Base-by-base conservation (phyloP, 2,113 vertebrate genomes). In the Tor tambroides region DNA sequence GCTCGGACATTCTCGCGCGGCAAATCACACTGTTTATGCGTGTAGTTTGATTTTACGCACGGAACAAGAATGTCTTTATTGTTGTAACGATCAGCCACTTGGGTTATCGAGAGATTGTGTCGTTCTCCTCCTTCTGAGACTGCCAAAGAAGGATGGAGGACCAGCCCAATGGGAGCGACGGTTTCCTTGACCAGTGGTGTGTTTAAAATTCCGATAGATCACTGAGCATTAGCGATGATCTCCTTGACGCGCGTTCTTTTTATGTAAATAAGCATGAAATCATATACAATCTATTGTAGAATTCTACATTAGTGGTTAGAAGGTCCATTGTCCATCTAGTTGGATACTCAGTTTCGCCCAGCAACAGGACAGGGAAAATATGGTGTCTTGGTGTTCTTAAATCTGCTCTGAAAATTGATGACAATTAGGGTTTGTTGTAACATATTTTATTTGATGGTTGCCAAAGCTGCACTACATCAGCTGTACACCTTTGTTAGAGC, bases 1-100 rank as follows among this genome's bases (percentile, higher is more conserved):
- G 86, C 86, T 88, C 59, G 80, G 89, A 92, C 93, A 93, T 93
- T 93, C 89, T 93, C 89, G 91, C 91, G 92, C 92, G 91, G 23
- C 56, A 59, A 83, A 63, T 59, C 26, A 41, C 63, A 46, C 43
- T 71, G 26, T 51, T 83, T 67, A 56, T 51, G 69, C 12, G n/a
- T 67, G 54, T 26, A 61, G 21, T 63, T 80, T 26, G 23, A 63
- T 80, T 80, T 80, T 80, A 63, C 56, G 61, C 41, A 49, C 59
- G 4, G 17, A 83, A 30, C 6, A 83, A 30, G 38, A 46, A 32
- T 71, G 38, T 7, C 10, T 81, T 81, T 46, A 41, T 65, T 4
- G 35, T 19, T 83, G 41, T 23, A 28, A 46, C 11, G 15, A 7
- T 28, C 15, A 19, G 4, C 19, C 21, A 43, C 56, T 65, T 46